A percentile compares a stretch with the other conserved stretches of the same genome.
Evolutionary conservation across 2,797 vertebrate species (phyloP).

Genomic region (Ficedula albicollis): DNA sequence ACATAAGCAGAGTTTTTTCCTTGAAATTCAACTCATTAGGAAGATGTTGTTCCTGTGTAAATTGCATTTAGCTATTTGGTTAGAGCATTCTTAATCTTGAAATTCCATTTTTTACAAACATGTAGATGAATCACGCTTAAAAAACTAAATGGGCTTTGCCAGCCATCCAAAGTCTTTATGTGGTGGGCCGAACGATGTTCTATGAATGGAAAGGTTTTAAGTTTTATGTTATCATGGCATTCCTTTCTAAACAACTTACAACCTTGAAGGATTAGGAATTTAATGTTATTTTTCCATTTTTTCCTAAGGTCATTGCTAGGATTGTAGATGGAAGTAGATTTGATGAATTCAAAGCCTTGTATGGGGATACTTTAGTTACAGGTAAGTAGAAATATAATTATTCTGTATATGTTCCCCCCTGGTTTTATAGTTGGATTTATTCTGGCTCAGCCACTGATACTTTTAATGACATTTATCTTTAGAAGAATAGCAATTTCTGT

Average conservation of each 20-base stretch:
- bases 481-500: background rate
- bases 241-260: background rate
- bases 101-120: background rate
- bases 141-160: background rate
- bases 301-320: slow-evolving; percentile 91
- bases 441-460: background rate
- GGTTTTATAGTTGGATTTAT: background rate
- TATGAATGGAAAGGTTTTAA: background rate
- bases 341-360: slow-evolving; percentile 96
- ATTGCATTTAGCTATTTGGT: background rate
- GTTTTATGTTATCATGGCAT: background rate
- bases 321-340: slow-evolving; percentile 98
- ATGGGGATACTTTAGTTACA: slow-evolving; percentile 96
- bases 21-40: background rate
- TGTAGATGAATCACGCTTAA: background rate
- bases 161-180: background rate
- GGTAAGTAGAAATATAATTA: slow-evolving; percentile 74
- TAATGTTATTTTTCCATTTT: slow-evolving; percentile 19
- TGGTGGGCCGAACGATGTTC: background rate
- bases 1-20: background rate
- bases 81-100: background rate
- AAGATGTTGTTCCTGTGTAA: background rate
- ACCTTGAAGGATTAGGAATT: background rate
- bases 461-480: background rate
- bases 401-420: background rate